phyloP scores from a whole-genome alignment of 2,888 invertebrate genomes.

The Thyatira batis region DNA sequence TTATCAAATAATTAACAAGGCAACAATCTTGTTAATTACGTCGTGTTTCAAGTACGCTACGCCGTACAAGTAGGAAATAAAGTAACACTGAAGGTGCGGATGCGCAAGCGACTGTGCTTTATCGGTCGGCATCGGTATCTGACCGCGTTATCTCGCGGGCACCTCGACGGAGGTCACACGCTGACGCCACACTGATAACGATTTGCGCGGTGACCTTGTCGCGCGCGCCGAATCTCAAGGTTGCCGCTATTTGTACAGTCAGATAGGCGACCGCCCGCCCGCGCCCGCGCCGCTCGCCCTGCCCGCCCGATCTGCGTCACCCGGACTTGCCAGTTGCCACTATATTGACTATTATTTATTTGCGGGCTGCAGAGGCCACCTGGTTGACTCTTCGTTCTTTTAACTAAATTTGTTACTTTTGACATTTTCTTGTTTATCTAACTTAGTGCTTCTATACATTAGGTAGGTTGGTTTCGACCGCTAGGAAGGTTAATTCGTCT shows the following conservation, averaged over 20 bases:
- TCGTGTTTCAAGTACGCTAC: background rate
- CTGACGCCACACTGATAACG: conserved; percentile 81
- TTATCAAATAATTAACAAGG: background rate
- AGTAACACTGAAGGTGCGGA: conserved; percentile 19
- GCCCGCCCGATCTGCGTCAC: conserved; percentile 55
- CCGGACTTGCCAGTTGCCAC: conserved; percentile 55
- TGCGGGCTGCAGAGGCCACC: conserved; percentile 62
- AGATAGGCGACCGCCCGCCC: conserved; percentile 59
- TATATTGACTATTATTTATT: conserved; percentile 70
- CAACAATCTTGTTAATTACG: background rate
- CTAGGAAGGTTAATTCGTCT: background rate
- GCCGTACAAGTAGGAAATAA: background rate
- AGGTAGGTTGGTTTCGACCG: background rate
- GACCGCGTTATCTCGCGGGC: conserved; percentile 71
- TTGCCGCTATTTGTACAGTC: conserved; percentile 78
- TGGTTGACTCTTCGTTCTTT: conserved; percentile 44
- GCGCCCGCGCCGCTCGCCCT: conserved; percentile 45
- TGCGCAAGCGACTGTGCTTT: conserved; percentile 47
- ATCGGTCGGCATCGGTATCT: conserved; percentile 75
- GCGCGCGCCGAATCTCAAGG: conserved; percentile 79
- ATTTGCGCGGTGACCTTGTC: conserved; percentile 81
- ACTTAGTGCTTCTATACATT: background rate
- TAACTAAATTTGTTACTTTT: conserved; percentile 30
- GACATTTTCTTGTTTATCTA: conserved; percentile 18
- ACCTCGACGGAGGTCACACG: conserved; percentile 77